Conservation (phyloP, 2,113 vertebrate genomes). For the Bagarius yarrelli region DNA sequence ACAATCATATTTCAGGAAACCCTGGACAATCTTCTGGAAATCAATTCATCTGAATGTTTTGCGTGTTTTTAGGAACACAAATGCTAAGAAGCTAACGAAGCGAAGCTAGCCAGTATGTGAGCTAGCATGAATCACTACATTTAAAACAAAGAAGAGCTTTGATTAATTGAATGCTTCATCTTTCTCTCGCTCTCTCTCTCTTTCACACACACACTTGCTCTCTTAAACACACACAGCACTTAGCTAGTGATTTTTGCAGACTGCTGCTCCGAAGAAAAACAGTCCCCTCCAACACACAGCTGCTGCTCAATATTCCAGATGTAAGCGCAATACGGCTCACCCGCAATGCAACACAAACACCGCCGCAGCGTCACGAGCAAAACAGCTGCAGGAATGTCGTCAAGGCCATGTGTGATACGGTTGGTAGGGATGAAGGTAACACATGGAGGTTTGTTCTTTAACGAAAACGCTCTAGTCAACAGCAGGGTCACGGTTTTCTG, state of each 20-base stretch:
- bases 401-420: not conserved
- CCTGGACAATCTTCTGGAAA: not conserved
- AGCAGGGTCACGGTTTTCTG: not conserved
- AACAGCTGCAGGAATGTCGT: constrained; percentile 11
- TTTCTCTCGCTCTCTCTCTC: not conserved
- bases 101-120: not conserved
- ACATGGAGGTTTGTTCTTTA: not conserved
- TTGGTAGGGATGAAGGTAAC: not conserved
- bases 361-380: not conserved
- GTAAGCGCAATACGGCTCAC: not conserved
- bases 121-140: not conserved
- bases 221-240: not conserved
- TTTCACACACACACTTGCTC: not conserved
- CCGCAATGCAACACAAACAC: not conserved
- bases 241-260: constrained; percentile 44
- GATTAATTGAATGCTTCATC: not conserved
- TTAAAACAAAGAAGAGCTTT: not conserved
- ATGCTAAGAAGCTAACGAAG: not conserved
- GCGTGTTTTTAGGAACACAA: not conserved
- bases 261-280: constrained; percentile 9
- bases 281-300: constrained; percentile 1
- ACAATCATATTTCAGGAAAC: not conserved
- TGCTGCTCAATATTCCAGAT: constrained; percentile 19
- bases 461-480: not conserved
- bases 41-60: not conserved